A percentile compares a stretch with the other conserved stretches of the same genome.
phyloP scores from a whole-genome alignment of 2,797 vertebrate species.

The Odontamblyopus rebecca region DNA sequence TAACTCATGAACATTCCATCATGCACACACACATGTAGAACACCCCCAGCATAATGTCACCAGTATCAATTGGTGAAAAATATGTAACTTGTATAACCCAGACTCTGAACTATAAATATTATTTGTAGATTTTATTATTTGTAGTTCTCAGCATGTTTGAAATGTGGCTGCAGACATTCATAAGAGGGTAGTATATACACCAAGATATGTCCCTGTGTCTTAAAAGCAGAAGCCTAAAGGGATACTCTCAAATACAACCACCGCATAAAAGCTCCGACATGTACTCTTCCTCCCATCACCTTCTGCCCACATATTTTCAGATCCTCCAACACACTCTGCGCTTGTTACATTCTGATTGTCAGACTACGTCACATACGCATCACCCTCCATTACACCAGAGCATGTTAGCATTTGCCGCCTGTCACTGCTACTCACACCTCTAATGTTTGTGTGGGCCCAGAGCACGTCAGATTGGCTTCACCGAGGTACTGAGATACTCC shows the following conservation, averaged over 20 bases:
- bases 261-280: slow-evolving; percentile 13
- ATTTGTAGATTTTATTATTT: background rate
- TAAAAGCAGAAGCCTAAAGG: background rate
- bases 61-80: no score
- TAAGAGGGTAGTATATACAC: background rate
- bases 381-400: slow-evolving; percentile 32
- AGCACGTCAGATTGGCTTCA: slow-evolving; percentile 24
- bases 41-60: no score
- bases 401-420: slow-evolving; percentile 23
- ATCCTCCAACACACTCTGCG: slow-evolving; percentile 18
- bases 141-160: background rate
- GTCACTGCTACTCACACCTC: slow-evolving; percentile 27
- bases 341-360: slow-evolving; percentile 19
- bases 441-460: slow-evolving; percentile 20
- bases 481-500: slow-evolving; percentile 1
- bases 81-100: no score
- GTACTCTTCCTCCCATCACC: background rate
- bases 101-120: background rate
- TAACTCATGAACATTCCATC: no score
- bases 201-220: background rate
- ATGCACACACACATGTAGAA: no score
- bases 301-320: slow-evolving; percentile 29
- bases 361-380: slow-evolving; percentile 34
- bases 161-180: background rate
- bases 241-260: slow-evolving; percentile 2